phyloP scores from a whole-genome alignment of 2,888 invertebrate species.

The Cartodere bifasciata region DNA sequence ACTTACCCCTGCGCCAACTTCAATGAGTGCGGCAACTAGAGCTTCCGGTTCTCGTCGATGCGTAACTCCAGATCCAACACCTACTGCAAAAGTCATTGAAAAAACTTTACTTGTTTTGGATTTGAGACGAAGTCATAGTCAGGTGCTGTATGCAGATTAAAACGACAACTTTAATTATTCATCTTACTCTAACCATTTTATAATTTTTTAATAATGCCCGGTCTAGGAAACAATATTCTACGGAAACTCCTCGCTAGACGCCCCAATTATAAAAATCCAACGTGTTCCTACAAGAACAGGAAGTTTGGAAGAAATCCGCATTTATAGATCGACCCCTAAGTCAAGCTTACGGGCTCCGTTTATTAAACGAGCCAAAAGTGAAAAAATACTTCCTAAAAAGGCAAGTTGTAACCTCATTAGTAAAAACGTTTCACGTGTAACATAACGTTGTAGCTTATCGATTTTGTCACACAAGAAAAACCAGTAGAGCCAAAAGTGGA shows the following conservation, averaged over 20 bases:
- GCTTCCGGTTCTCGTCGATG: conserved; percentile 53
- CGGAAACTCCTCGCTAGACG: conserved; percentile 34
- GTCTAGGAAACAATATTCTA: conserved; percentile 39
- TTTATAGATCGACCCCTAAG: too few species aligned
- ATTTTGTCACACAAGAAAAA: too few species aligned
- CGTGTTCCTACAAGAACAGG: conserved; percentile 23
- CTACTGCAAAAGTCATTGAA: conserved; percentile 34
- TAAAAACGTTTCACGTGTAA: too few species aligned
- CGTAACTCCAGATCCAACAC: conserved; percentile 57
- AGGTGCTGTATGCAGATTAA: conserved; percentile 39
- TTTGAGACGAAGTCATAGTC: conserved; percentile 53
- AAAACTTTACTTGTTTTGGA: conserved; percentile 62
- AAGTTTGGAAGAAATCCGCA: conserved; percentile 22
- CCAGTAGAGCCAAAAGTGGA: too few species aligned
- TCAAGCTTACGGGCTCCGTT: neutral
- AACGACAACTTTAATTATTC: neutral
- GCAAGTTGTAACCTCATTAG: neutral
- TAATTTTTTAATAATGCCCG: conserved; percentile 3
- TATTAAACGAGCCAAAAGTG: neutral
- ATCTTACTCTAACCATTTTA: neutral
- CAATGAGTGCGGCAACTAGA: conserved; percentile 58
- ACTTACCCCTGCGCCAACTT: conserved; percentile 65
- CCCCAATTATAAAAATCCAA: conserved; percentile 30
- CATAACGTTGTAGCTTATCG: too few species aligned
- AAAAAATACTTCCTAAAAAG: neutral